phyloP scores from a whole-genome alignment of 2,888 invertebrate genomes.

The Folsomia manolachei region DNA sequence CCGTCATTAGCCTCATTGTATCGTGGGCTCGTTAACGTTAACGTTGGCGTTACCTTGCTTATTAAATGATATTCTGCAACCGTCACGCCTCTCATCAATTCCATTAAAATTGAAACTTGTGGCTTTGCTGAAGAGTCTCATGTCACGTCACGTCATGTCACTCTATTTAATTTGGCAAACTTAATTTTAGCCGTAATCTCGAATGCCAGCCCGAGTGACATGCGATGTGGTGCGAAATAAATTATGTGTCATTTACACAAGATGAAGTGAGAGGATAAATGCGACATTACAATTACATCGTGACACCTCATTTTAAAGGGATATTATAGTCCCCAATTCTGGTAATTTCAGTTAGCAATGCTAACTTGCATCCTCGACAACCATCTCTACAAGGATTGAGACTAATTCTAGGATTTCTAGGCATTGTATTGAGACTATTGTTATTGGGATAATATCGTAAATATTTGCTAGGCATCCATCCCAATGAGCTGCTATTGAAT shows the following conservation, averaged over 20 bases:
- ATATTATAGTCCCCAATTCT: background rate
- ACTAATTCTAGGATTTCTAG: background rate
- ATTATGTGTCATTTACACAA: background rate
- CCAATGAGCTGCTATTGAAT: no score
- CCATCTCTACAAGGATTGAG: background rate
- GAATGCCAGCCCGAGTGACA: background rate
- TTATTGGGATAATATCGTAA: no score
- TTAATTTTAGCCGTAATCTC: background rate
- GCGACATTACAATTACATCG: slow-evolving; percentile 4
- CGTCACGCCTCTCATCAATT: slow-evolving; percentile 9
- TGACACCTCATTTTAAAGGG: background rate
- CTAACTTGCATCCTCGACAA: background rate
- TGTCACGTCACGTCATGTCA: background rate
- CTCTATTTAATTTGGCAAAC: background rate
- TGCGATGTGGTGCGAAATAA: background rate
- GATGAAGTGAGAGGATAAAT: background rate
- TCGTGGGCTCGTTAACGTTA: slow-evolving; percentile 22
- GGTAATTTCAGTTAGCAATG: background rate
- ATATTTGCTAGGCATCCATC: no score
- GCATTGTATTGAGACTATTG: no score
- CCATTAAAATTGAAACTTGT: background rate
- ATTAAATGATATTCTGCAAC: slow-evolving; percentile 19
- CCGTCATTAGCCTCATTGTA: slow-evolving; percentile 21
- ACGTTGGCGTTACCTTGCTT: no score
- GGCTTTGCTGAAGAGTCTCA: background rate